Conservation (phyloP, 2,797 vertebrate species). For the Sphenopsis melanotis region DNA sequence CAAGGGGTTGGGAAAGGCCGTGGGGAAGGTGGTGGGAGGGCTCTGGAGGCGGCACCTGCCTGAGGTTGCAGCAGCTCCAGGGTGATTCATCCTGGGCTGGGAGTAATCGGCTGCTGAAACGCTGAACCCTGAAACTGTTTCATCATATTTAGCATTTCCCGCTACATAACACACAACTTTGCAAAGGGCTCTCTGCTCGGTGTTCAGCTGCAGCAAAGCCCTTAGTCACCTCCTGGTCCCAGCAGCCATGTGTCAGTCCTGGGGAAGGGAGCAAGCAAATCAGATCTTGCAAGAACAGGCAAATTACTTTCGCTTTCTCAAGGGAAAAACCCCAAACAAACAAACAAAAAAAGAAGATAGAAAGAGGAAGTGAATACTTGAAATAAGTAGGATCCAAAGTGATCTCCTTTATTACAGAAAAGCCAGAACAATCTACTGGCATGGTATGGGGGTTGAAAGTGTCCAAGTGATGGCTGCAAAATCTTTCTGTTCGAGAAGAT, state of each 20-base stretch:
- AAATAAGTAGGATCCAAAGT: background rate
- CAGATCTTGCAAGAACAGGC: background rate
- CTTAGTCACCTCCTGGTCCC: background rate
- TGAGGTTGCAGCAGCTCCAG: background rate
- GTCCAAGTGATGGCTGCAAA: background rate
- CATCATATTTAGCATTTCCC: background rate
- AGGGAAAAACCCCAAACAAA: background rate
- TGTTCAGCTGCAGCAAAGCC: background rate
- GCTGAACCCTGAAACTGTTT: background rate
- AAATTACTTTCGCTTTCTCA: constrained; percentile 17
- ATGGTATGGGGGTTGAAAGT: background rate
- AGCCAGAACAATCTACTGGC: background rate
- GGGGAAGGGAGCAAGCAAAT: background rate
- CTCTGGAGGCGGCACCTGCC: background rate
- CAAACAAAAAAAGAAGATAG: background rate
- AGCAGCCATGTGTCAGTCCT: background rate
- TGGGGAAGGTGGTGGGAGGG: background rate
- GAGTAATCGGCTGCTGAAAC: background rate
- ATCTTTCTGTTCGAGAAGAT: background rate
- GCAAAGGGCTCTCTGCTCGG: background rate
- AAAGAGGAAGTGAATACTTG: background rate
- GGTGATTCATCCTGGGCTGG: background rate
- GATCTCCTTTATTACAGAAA: background rate
- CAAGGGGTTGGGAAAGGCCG: background rate
- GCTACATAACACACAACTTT: background rate